Percentiles rank a stretch among this genome's conserved stretches.
Conservation (phyloP, 2,113 vertebrate species). For the Leptobrachium ailaonicum region DNA sequence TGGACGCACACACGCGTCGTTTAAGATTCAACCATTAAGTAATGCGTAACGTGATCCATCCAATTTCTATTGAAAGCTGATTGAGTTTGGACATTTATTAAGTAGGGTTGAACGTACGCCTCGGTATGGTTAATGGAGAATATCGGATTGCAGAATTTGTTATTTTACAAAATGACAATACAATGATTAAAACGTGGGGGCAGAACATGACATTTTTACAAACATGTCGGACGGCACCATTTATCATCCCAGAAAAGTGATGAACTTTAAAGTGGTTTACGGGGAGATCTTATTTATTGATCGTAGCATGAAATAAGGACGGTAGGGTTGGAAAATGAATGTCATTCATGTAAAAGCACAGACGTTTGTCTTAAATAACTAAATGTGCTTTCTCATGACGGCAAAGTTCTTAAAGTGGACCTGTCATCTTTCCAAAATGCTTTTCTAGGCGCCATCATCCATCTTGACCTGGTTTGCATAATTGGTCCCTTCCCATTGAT, state of each 20-base stretch:
- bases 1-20: conserved; percentile 61
- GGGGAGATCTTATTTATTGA: conserved; percentile 13
- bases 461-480: neutral
- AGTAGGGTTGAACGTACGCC: conserved; percentile 29
- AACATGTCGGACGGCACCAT: conserved; percentile 6
- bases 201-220: conserved; percentile 36
- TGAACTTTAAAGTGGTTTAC: neutral
- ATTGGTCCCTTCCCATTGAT: neutral
- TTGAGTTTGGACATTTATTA: conserved; percentile 42
- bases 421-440: neutral
- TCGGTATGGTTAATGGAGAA: conserved; percentile 42
- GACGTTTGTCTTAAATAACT: neutral
- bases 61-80: conserved; percentile 42
- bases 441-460: neutral
- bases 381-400: neutral
- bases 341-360: neutral
- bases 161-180: conserved; percentile 32
- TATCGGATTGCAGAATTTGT: conserved; percentile 43
- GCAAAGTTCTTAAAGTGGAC: neutral
- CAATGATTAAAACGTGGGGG: conserved; percentile 36
- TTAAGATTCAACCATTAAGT: conserved; percentile 58
- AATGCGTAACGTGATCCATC: conserved; percentile 61
- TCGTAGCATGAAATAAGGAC: neutral
- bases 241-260: conserved; percentile 27
- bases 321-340: neutral